Evolutionary conservation across 2,113 vertebrate species (phyloP).

Genomic region (Elephantulus edwardii): DNA sequence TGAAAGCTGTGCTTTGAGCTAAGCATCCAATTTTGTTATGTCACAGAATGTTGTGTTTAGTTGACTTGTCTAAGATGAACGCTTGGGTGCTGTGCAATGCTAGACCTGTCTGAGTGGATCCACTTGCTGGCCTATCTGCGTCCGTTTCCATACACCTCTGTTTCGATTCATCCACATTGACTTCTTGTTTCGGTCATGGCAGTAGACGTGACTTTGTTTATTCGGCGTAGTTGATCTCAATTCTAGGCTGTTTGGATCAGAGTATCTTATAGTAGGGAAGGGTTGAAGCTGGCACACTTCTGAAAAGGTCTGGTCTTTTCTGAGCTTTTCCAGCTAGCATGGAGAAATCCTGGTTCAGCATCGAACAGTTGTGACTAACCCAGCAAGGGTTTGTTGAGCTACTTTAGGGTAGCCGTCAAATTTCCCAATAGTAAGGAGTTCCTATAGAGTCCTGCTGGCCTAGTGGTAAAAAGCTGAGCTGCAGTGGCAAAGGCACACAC

Average conservation of each 20-base stretch:
- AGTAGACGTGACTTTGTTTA: background rate
- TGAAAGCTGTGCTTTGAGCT: background rate
- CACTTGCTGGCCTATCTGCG: background rate
- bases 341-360: constrained; percentile 20
- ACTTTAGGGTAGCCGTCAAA: background rate
- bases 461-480: too few species aligned
- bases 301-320: constrained; percentile 62
- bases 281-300: constrained; percentile 30
- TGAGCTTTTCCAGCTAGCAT: constrained; percentile 16
- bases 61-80: background rate
- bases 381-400: background rate
- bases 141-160: constrained; percentile 35
- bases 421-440: background rate
- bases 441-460: too few species aligned
- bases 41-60: background rate
- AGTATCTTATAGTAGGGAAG: background rate
- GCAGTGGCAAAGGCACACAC: too few species aligned
- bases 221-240: background rate
- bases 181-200: too few species aligned
- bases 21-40: background rate
- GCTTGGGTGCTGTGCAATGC: background rate
- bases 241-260: constrained; percentile 8
- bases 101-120: background rate
- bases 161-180: background rate
- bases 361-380: background rate